Evolutionary conservation across 2,888 invertebrate species (phyloP), one percentile per base, ranked within the genome.

Genomic region (Spatulosminthurus flaviceps): DNA sequence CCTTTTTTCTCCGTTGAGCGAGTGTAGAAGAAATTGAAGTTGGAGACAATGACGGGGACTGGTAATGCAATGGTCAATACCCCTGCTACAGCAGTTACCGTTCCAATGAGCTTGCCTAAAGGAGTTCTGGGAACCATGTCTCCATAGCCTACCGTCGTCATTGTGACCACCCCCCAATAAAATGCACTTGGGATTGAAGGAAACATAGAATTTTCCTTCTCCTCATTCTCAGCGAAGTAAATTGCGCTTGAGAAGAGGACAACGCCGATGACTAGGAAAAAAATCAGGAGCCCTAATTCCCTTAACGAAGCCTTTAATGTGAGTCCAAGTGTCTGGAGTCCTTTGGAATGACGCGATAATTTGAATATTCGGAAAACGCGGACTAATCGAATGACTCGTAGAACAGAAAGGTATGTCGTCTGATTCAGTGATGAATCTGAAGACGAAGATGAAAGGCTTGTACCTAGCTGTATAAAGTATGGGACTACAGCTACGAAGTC

Each of bases 361-460:
- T 85, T 85, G 19, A 85, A 81, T 69, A 85, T 83, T 60, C 85
- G 64, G 41, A 84, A 83, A 0, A 85, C 83, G 22, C 84, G 67
- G 19, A 84, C 83, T 22, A 84, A 79, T 0, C 82, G 70, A 26
- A 84, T 78, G 0, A 83, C 80, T 13, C 82, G 77, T 21, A 84
- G 74, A n/a, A 83, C 71, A 34, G 82, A 74, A 0, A 84, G 24
- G 28, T 78, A 78, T 1, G 43, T 67, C 24, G 41, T 67, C n/a
- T 42, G 42, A 42, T 22, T 73, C 0, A 43, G 4, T 5, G 26
- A 42, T 13, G 41, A 66, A 26, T 41, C 21, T 11, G 9, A 29
- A 19, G n/a, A 21, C 29, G 41, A 26, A 7, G 22, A 11, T 5
- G 19, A 21, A 29, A 24, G 13, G 19, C 9, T 28, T 2, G 77